These are phyloP conservation scores for Sitta europaea DNA, from an alignment of 2,113 vertebrate genomes.

Conservation along the genomic window DNA sequence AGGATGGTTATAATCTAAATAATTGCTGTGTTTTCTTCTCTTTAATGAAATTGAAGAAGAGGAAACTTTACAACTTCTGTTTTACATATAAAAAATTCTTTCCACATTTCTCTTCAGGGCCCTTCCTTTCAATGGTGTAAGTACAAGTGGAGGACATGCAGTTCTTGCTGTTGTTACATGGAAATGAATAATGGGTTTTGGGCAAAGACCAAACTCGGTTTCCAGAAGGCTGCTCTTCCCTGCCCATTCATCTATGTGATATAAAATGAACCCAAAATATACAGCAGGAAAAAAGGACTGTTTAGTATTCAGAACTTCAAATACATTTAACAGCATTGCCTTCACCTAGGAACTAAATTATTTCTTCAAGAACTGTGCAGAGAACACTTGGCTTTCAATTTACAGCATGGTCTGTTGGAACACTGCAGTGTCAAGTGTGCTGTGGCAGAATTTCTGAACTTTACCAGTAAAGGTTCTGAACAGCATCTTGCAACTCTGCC, in stretches of 20 bases:
- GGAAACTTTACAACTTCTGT: not conserved
- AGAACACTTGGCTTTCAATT: conserved; percentile 38
- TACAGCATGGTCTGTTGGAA: not conserved
- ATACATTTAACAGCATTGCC: conserved; percentile 7
- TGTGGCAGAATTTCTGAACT: not conserved
- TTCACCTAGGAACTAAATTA: conserved; percentile 29
- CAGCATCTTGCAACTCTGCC: not conserved
- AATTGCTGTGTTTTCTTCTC: not conserved
- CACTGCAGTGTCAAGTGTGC: not conserved
- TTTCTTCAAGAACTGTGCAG: conserved; percentile 27
- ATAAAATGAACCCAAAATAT: not conserved
- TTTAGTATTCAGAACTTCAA: conserved; percentile 33
- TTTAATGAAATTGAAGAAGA: not conserved
- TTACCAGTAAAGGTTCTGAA: not conserved
- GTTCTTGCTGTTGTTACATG: not conserved
- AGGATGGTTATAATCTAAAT: not conserved
- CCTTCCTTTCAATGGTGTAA: not conserved
- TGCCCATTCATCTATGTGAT: not conserved
- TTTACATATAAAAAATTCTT: not conserved
- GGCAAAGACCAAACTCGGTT: conserved; percentile 21
- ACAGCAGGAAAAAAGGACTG: not conserved
- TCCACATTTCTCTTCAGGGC: not conserved
- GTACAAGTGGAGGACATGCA: not conserved
- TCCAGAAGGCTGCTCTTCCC: conserved; percentile 17
- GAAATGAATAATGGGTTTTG: conserved; percentile 21